A percentile compares a stretch with the other conserved stretches of the same genome.
Conservation (phyloP, 2,888 invertebrate species). For the Phorcus lineatus region DNA sequence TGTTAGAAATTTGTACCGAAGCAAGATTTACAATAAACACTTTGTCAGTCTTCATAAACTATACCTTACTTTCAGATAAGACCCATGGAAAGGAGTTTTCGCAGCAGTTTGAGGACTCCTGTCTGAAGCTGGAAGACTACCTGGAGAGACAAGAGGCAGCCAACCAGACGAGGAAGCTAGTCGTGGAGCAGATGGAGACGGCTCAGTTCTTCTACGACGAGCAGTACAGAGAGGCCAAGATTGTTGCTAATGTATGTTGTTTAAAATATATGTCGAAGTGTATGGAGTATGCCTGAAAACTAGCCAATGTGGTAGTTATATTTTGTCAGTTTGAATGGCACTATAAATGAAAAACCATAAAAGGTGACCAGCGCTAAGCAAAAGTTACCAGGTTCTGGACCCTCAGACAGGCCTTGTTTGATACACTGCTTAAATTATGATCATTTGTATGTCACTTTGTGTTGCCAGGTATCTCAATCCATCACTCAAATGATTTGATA, state of each 20-base stretch:
- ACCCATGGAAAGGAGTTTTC: slow-evolving; percentile 91
- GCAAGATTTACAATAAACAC: too few relatives aligned
- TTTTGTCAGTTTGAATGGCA: too few relatives aligned
- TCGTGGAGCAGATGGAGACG: slow-evolving; percentile 85
- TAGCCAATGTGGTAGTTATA: too few relatives aligned
- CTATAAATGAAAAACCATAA: too few relatives aligned
- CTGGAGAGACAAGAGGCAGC: slow-evolving; percentile 86
- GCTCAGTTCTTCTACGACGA: slow-evolving; percentile 91
- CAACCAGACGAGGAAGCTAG: slow-evolving; percentile 86
- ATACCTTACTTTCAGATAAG: slow-evolving; percentile 80
- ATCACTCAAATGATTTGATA: neutral
- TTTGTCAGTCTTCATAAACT: too few relatives aligned
- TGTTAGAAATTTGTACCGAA: too few relatives aligned
- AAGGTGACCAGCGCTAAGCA: too few relatives aligned
- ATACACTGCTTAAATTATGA: neutral
- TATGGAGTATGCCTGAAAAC: too few relatives aligned
- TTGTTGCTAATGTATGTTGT: slow-evolving; percentile 91
- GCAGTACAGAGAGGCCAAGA: slow-evolving; percentile 94
- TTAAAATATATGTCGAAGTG: neutral
- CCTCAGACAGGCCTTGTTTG: too few relatives aligned
- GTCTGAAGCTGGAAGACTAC: slow-evolving; percentile 86
- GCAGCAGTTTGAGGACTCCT: slow-evolving; percentile 89
- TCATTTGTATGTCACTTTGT: neutral
- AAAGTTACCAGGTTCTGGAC: too few relatives aligned
- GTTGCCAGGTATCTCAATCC: too few relatives aligned